A percentile compares a stretch with the other conserved stretches of the same genome.
These are phyloP conservation scores for Chiroxiphia lanceolata DNA, from an alignment of 2,797 vertebrate species.

Conservation along the genomic window DNA sequence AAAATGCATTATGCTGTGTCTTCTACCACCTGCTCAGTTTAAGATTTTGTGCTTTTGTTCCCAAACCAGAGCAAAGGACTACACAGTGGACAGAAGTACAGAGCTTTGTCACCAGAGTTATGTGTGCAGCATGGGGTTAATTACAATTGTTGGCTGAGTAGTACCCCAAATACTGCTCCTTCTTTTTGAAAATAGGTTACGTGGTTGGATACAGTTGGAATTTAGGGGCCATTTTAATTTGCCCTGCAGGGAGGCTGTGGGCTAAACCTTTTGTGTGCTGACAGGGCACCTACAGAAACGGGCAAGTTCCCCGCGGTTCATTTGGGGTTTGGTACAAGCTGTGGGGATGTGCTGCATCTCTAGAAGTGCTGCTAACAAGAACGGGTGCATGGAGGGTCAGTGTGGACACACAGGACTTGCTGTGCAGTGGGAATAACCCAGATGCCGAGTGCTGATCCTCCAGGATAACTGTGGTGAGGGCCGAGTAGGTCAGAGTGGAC, in stretches of 20 bases:
- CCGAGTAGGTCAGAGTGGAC: not conserved
- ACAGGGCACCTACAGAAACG: not conserved
- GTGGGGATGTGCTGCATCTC: not conserved
- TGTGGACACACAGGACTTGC: not conserved
- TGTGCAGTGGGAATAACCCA: not conserved
- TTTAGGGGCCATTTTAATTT: not conserved
- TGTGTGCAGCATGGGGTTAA: not conserved
- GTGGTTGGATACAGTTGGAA: not conserved
- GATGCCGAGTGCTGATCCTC: not conserved
- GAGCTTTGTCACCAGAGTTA: not conserved
- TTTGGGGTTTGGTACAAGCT: not conserved
- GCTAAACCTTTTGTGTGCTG: not conserved
- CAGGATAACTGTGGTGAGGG: not conserved
- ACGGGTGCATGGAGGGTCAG: not conserved
- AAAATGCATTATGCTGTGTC: slow-evolving; percentile 28
- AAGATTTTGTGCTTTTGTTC: not conserved
- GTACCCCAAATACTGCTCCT: not conserved
- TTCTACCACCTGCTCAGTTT: not conserved
- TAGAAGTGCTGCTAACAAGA: not conserved
- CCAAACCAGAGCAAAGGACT: not conserved
- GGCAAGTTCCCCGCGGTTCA: rapidly evolving
- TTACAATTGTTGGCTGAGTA: not conserved
- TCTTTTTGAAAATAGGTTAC: not conserved
- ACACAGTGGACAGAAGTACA: not conserved
- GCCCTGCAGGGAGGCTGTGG: not conserved